phyloP scores from a whole-genome alignment of 2,888 invertebrate genomes.

The Phyto melanocephala region DNA sequence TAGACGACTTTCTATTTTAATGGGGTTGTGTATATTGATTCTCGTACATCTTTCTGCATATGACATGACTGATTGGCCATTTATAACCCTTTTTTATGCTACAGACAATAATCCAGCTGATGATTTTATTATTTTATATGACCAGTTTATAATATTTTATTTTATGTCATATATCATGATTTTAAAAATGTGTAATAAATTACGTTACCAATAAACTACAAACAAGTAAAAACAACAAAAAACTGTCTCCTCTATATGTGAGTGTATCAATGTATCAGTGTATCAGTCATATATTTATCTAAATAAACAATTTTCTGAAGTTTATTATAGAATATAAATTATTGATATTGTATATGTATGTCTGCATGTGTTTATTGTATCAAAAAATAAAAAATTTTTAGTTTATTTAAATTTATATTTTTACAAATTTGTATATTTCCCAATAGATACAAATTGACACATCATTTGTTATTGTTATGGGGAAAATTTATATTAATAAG shows the following conservation, averaged over 20 bases:
- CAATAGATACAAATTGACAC: constrained; percentile 67
- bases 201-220: constrained; percentile 25
- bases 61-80: constrained; percentile 24
- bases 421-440: constrained; percentile 46
- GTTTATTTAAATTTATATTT: constrained; percentile 14
- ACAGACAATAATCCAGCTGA: constrained; percentile 47
- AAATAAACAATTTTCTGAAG: not conserved
- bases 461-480: constrained; percentile 66
- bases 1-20: too few species aligned
- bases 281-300: not conserved
- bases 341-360: not conserved
- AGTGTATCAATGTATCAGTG: not conserved
- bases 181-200: constrained; percentile 46
- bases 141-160: constrained; percentile 7
- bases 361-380: not conserved
- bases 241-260: not conserved
- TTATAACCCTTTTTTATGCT: not conserved
- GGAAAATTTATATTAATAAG: not conserved
- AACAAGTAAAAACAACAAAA: not conserved
- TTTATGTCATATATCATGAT: constrained; percentile 43
- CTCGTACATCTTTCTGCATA: not conserved
- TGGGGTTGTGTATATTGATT: too few species aligned
- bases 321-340: constrained; percentile 13
- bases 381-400: constrained; percentile 36
- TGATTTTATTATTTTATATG: constrained; percentile 62